Evolutionary conservation across 2,888 invertebrate species (phyloP).

Genomic region (Ecliptopera silaceata): DNA sequence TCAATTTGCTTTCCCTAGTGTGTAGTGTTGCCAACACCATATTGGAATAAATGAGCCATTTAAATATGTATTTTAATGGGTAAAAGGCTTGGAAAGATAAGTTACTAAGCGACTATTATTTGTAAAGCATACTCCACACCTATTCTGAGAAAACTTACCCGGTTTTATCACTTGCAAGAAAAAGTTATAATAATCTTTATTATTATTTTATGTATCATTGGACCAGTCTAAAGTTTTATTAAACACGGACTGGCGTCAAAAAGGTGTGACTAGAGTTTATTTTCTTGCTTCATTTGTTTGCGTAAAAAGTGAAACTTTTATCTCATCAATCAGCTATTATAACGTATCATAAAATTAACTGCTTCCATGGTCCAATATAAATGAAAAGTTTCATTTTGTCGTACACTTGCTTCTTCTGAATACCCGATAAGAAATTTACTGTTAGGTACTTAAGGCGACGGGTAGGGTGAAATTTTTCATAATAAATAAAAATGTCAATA

Average conservation of each 20-base stretch:
- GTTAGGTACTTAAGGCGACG: no score
- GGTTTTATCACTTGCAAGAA: neutral
- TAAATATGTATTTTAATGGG: conserved; percentile 18
- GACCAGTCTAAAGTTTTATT: no score
- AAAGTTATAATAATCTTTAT: neutral
- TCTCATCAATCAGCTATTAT: neutral
- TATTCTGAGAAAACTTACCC: neutral
- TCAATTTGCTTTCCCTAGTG: conserved; percentile 11
- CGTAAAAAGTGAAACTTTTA: neutral
- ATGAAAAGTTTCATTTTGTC: neutral
- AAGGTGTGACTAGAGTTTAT: neutral
- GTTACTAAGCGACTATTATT: neutral
- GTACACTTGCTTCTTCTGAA: neutral
- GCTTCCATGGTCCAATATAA: neutral
- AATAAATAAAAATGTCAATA: no score
- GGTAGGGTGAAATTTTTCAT: no score
- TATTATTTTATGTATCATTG: neutral
- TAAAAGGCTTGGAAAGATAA: conserved; percentile 7
- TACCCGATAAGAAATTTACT: no score
- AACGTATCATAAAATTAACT: no score
- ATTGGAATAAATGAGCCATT: conserved; percentile 13
- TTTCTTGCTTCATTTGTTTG: neutral
- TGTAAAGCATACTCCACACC: neutral
- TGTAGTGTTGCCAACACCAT: conserved; percentile 5
- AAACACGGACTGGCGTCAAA: no score